These are phyloP conservation scores for Meda fulgida DNA, from an alignment of 2,797 vertebrate genomes.

Conservation along the genomic window DNA sequence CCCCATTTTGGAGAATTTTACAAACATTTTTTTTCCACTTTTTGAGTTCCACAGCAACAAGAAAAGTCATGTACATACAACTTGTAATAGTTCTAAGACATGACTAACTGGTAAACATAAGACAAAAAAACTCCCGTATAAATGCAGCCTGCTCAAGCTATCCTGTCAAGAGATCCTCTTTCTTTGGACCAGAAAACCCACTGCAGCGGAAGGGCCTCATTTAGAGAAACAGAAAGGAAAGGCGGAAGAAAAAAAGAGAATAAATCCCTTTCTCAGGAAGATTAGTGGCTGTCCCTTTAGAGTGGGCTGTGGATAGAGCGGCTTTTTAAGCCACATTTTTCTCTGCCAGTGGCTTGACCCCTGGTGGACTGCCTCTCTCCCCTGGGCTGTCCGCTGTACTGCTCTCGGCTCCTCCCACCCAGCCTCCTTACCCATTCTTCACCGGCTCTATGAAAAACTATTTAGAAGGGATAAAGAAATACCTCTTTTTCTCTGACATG, in stretches of 20 bases:
- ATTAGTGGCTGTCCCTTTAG: slow-evolving; percentile 82
- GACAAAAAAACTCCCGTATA: slow-evolving; percentile 49
- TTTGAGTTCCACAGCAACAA: not conserved
- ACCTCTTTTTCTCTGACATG: slow-evolving; percentile 10
- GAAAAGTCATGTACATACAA: not conserved
- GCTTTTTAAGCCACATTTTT: slow-evolving; percentile 80
- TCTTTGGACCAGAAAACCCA: slow-evolving; percentile 67
- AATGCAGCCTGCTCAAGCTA: slow-evolving; percentile 70
- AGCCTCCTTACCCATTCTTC: slow-evolving; percentile 71
- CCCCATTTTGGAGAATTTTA: not conserved
- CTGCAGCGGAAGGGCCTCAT: slow-evolving; percentile 77
- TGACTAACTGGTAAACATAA: not conserved
- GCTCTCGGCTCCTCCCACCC: slow-evolving; percentile 51
- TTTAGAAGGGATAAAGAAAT: slow-evolving; percentile 77
- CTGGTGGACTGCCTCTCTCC: slow-evolving; percentile 63
- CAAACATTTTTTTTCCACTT: no score
- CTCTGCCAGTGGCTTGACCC: slow-evolving; percentile 77
- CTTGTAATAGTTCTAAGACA: not conserved
- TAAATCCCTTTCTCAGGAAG: slow-evolving; percentile 84
- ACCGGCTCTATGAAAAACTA: slow-evolving; percentile 68
- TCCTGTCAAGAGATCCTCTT: slow-evolving; percentile 61
- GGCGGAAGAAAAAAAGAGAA: slow-evolving; percentile 56
- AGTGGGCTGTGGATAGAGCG: slow-evolving; percentile 68
- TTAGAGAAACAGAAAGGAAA: slow-evolving; percentile 75
- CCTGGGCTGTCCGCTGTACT: slow-evolving; percentile 56